Conservation (phyloP, 2,888 invertebrate genomes). For the Phytoseiulus persimilis region DNA sequence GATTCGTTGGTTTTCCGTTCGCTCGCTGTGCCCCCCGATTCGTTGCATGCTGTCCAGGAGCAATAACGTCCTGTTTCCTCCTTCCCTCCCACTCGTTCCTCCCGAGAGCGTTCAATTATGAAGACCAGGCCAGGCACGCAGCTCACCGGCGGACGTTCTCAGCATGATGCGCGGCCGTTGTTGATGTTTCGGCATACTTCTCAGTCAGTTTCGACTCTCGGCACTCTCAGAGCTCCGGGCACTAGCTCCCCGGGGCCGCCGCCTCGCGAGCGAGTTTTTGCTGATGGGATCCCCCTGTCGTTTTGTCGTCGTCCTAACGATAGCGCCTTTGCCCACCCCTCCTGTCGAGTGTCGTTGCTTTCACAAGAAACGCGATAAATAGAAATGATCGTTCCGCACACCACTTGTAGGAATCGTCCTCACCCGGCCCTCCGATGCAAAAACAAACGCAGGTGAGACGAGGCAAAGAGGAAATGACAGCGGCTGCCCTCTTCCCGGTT, state of each 20-base stretch:
- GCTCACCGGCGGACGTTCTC: background rate
- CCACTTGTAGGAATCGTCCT: background rate
- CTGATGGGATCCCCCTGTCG: background rate
- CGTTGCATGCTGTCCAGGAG: background rate
- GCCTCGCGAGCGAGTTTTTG: too few species aligned
- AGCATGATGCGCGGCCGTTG: background rate
- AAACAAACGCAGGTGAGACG: background rate
- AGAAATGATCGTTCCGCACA: background rate
- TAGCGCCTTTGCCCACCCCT: background rate
- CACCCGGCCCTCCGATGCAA: background rate
- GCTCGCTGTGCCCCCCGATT: background rate
- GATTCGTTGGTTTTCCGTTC: background rate
- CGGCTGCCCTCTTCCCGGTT: background rate
- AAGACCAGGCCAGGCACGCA: background rate
- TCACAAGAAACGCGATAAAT: background rate
- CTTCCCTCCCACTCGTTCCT: background rate
- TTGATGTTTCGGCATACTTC: background rate
- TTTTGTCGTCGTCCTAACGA: background rate
- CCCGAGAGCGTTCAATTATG: background rate
- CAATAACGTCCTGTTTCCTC: background rate
- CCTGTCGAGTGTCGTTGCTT: background rate
- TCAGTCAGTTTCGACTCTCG: background rate
- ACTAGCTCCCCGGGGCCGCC: too few species aligned
- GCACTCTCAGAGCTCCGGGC: background rate
- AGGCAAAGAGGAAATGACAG: background rate